These are phyloP conservation scores for Protobothrops mucrosquamatus DNA, from an alignment of 2,113 vertebrate species.

Conservation along the genomic window DNA sequence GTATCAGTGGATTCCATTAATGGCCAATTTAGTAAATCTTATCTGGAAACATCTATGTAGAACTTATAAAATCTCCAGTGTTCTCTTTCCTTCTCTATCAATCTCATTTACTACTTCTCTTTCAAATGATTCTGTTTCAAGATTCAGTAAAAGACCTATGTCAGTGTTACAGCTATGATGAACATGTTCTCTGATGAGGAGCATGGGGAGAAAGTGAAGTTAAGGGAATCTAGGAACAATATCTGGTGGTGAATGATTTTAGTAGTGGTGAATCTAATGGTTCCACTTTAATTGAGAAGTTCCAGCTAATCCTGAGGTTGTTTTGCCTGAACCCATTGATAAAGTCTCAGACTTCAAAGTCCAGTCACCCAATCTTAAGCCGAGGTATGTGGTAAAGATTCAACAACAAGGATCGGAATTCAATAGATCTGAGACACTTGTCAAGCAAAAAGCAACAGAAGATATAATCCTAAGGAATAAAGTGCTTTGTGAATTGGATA, in stretches of 20 bases:
- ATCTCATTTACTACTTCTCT: background rate
- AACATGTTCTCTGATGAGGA: background rate
- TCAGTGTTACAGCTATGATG: background rate
- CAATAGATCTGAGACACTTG: background rate
- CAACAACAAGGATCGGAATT: background rate
- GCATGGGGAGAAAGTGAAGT: background rate
- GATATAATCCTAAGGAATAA: background rate
- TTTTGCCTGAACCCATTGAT: background rate
- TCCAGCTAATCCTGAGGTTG: background rate
- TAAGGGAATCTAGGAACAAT: background rate
- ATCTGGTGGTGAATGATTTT: background rate
- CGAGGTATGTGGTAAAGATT: background rate
- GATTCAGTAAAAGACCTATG: constrained; percentile 6
- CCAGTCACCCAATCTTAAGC: background rate
- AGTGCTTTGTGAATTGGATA: background rate
- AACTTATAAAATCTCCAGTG: background rate
- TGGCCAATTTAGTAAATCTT: background rate
- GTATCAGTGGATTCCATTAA: background rate
- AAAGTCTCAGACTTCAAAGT: background rate
- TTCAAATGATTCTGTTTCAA: background rate
- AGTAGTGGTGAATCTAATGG: background rate
- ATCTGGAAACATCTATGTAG: background rate
- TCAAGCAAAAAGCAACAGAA: background rate
- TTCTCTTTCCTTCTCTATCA: background rate
- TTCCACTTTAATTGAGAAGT: background rate